Base-by-base conservation (phyloP, 2,797 vertebrate species). In the Pempheris klunzingeri region DNA sequence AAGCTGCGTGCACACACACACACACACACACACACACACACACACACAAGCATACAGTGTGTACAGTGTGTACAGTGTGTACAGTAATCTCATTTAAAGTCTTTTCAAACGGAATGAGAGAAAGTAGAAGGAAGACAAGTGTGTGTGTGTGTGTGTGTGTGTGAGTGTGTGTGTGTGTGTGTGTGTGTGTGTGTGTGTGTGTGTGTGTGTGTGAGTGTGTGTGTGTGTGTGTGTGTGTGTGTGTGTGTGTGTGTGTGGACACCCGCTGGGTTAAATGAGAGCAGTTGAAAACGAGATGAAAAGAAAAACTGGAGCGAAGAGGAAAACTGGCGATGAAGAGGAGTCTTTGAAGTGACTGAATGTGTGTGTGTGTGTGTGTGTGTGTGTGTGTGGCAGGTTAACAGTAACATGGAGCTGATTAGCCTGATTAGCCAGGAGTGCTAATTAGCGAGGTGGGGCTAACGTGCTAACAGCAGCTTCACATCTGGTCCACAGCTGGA, bases 361-460 rank as follows among this genome's bases (percentile, higher is more conserved):
- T 6, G 26, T 32, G 50, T 41, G 68, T 71, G 43, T 50, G 63
- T 38, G 50, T 52, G 49, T 67, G 28, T 20, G 17, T 58, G 12
- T 58, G 17, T 28, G 60, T 32, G 52, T 41, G 44, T 71, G 26
- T 14, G 4, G 11, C 32, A 28, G 54, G 24, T 66, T 39, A 38
- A 50, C 32, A 3, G 52, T 9, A 53, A 58, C 24, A 71, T 26
- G 43, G 24, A 24, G 83, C 61, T 63, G 47, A 75, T 85, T 79
- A 79, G 72, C 79, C 61, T 63, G 47, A 75, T 85, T 79, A 79
- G 72, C 79, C 69, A 73, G 57, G 34, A 52, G 80, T 57, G 67
- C 53, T 76, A 82, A 84, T 87, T 77, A 87, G 62, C 4, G 3
- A 68, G 30, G 47, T 32, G 47, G 44, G 54, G 72, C 77, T 68